These are phyloP conservation scores for Ciconia nigra DNA, from an alignment of 2,797 vertebrate species.

Conservation along the genomic window DNA sequence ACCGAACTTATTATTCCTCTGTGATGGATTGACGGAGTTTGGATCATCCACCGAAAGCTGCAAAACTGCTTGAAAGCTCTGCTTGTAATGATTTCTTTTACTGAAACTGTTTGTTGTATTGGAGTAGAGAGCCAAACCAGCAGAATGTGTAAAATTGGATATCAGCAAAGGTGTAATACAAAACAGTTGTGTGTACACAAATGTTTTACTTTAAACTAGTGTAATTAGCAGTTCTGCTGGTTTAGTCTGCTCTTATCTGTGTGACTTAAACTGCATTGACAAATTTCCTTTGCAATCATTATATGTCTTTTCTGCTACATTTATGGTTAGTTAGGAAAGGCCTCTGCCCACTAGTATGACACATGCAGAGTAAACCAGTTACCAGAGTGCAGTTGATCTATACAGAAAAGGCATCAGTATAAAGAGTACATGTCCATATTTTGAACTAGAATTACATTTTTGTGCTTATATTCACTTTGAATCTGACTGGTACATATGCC, in stretches of 20 bases:
- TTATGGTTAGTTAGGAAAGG: background rate
- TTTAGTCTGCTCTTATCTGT: background rate
- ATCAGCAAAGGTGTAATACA: background rate
- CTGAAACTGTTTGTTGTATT: background rate
- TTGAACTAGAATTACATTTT: background rate
- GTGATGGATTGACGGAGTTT: background rate
- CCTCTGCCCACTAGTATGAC: background rate
- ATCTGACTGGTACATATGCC: background rate
- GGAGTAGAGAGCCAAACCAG: background rate
- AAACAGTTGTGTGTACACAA: background rate
- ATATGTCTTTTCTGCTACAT: background rate
- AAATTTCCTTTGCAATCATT: background rate
- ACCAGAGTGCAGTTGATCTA: background rate
- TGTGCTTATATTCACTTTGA: background rate
- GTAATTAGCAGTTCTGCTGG: background rate
- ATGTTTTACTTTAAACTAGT: background rate
- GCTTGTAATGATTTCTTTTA: background rate
- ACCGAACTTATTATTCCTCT: background rate
- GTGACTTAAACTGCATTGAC: background rate
- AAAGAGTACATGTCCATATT: background rate
- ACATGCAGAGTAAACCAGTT: background rate
- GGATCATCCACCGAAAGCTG: background rate
- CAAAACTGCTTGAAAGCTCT: background rate
- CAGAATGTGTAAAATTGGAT: background rate
- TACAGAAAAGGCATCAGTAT: background rate